Evolutionary conservation across 1,140 invertebrate species (phyloP).

Genomic region (Amyelois transitella): DNA sequence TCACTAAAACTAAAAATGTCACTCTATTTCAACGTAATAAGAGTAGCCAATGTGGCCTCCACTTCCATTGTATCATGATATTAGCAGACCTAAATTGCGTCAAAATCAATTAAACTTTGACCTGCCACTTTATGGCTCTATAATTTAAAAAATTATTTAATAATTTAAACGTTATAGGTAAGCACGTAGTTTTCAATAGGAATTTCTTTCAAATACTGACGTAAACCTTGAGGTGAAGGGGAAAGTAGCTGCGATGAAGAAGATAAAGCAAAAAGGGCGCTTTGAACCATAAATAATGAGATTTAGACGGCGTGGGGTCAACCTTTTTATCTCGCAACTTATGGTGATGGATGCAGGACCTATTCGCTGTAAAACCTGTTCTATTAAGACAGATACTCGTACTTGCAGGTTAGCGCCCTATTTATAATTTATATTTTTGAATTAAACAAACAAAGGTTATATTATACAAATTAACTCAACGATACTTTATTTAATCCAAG

Average conservation of each 20-base stretch:
- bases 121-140: constrained; percentile 32
- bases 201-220: not conserved
- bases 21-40: too few species aligned
- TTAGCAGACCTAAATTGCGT: constrained; percentile 21
- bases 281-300: constrained; percentile 48
- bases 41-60: constrained; percentile 55
- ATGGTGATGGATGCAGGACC: constrained; percentile 11
- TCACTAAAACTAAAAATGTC: too few species aligned
- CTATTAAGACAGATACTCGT: not conserved
- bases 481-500: too few species aligned
- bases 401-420: too few species aligned
- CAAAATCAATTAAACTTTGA: constrained; percentile 60
- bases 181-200: not conserved
- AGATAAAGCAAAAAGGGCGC: constrained; percentile 30
- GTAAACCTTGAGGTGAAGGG: constrained; percentile 6
- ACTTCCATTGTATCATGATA: constrained; percentile 31
- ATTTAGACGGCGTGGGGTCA: constrained; percentile 35
- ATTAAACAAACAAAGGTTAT: too few species aligned
- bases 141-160: constrained; percentile 12
- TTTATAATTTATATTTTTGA: too few species aligned
- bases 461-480: too few species aligned
- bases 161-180: not conserved
- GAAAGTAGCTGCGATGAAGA: constrained; percentile 10
- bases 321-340: constrained; percentile 32
- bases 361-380: constrained; percentile 1